phyloP scores from a whole-genome alignment of 35 echinoderm and acorn worm genomes.

The Heliocidaris tuberculata region DNA sequence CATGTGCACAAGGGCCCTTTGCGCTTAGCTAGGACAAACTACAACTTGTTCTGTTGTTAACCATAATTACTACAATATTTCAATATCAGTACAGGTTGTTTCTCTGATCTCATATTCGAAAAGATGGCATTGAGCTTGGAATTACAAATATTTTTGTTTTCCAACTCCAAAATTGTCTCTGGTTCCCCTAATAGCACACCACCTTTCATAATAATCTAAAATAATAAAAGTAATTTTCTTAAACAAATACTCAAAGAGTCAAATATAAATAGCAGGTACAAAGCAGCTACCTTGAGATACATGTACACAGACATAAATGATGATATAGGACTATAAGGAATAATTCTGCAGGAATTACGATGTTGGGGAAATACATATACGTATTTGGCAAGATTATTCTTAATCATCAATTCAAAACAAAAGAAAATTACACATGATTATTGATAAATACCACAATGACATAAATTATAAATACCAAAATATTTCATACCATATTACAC shows the following conservation, averaged over 20 bases:
- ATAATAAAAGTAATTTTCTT: neutral
- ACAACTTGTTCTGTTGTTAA: too few relatives aligned
- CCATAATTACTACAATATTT: too few relatives aligned
- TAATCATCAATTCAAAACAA: neutral
- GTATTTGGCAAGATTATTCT: neutral
- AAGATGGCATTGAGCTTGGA: neutral
- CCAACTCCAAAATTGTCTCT: neutral
- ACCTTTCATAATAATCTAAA: neutral
- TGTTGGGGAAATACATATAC: neutral
- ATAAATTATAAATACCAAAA: too few relatives aligned
- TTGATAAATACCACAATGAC: too few relatives aligned
- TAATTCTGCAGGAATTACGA: neutral
- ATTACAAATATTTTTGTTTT: too few relatives aligned
- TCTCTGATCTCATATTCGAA: neutral
- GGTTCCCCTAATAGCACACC: neutral
- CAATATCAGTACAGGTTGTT: neutral
- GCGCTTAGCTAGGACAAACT: neutral
- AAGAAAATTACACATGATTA: neutral
- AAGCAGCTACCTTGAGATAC: neutral
- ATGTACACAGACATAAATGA: neutral
- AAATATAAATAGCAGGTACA: neutral
- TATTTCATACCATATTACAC: too few relatives aligned
- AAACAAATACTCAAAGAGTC: neutral
- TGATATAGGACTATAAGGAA: neutral
- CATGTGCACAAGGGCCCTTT: neutral